Percentiles rank a stretch among this genome's conserved stretches.
Conservation (phyloP, 2,797 vertebrate species). For the Crenichthys baileyi region DNA sequence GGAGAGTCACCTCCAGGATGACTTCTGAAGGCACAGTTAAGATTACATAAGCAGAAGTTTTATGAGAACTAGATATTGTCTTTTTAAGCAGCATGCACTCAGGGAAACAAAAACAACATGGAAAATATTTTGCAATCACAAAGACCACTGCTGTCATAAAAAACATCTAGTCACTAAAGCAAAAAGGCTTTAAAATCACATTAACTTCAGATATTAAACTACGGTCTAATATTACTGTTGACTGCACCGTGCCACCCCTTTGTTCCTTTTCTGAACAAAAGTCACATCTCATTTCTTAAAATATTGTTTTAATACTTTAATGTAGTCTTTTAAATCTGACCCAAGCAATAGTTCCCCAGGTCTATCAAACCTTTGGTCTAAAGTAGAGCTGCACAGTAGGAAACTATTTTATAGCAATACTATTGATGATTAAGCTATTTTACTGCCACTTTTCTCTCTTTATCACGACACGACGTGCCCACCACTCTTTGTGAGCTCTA, state of each 20-base stretch:
- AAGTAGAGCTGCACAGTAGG: neutral
- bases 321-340: neutral
- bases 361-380: neutral
- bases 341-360: neutral
- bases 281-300: neutral
- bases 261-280: neutral
- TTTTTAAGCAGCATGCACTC: conserved; percentile 37
- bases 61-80: conserved; percentile 50
- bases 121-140: conserved; percentile 39
- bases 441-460: neutral
- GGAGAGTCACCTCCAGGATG: conserved; percentile 52
- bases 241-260: neutral
- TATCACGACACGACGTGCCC: neutral
- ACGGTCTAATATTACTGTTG: neutral
- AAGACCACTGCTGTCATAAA: conserved; percentile 9
- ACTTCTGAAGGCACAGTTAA: conserved; percentile 43
- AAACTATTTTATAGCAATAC: neutral
- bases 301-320: neutral
- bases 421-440: neutral
- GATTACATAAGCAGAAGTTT: conserved; percentile 59
- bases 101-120: conserved; percentile 37
- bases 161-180: conserved; percentile 16
- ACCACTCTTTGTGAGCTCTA: too few relatives aligned
- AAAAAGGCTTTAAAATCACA: conserved; percentile 19
- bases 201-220: conserved; percentile 7